A percentile compares a stretch with the other conserved stretches of the same genome.
phyloP scores from a whole-genome alignment of 2,797 vertebrate species.

The Fratercula arctica region DNA sequence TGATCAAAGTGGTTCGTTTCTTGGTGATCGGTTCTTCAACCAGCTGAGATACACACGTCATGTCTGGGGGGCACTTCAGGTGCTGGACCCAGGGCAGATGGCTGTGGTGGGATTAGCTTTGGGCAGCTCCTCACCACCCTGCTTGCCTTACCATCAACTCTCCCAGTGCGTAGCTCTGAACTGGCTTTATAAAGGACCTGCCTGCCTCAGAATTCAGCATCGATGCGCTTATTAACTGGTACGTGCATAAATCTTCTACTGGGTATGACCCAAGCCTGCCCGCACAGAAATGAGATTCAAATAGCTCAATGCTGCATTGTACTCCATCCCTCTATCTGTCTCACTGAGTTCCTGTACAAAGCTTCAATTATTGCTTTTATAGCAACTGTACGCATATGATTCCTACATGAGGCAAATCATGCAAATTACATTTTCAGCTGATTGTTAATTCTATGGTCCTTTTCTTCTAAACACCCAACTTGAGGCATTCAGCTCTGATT shows the following conservation, averaged over 20 bases:
- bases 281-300: neutral
- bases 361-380: neutral
- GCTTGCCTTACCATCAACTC: neutral
- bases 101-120: neutral
- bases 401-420: neutral
- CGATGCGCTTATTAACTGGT: neutral
- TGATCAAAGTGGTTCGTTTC: neutral
- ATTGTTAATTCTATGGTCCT: neutral
- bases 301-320: neutral
- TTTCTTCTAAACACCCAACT: neutral
- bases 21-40: neutral
- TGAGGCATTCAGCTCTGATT: neutral
- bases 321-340: neutral
- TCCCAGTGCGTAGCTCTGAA: neutral
- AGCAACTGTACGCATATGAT: neutral
- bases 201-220: neutral
- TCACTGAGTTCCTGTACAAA: neutral
- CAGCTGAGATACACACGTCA: neutral
- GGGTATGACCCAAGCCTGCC: neutral
- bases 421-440: neutral
- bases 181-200: neutral
- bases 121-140: neutral
- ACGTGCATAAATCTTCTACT: neutral
- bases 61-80: neutral
- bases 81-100: neutral